Percentiles rank a stretch among this genome's conserved stretches.
These are phyloP conservation scores for Diachrysia chrysitis DNA, from an alignment of 2,888 invertebrate genomes.

Conservation along the genomic window DNA sequence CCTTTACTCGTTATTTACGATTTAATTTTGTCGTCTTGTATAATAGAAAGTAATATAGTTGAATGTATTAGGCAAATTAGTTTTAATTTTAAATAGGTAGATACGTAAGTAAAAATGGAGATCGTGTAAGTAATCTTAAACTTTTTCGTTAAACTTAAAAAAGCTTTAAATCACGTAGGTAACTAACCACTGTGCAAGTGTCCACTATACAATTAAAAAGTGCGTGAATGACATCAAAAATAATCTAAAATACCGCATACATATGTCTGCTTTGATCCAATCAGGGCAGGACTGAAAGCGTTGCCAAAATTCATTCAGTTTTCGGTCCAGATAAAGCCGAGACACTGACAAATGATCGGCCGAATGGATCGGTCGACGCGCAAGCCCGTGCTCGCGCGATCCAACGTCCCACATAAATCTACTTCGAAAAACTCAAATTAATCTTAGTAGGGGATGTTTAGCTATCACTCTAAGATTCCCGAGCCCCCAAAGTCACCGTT, in stretches of 20 bases:
- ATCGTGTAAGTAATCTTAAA: no score
- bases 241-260: conserved; percentile 40
- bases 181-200: no score
- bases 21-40: conserved; percentile 14
- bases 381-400: conserved; percentile 72
- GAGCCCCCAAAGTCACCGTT: conserved; percentile 41
- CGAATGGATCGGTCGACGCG: conserved; percentile 71
- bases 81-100: no score
- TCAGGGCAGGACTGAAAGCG: conserved; percentile 48
- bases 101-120: no score
- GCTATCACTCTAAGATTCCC: conserved; percentile 63
- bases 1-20: conserved; percentile 6
- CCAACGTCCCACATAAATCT: conserved; percentile 78
- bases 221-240: not conserved
- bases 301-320: conserved; percentile 76
- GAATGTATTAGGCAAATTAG: no score
- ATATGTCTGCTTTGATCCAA: conserved; percentile 49
- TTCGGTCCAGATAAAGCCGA: conserved; percentile 74
- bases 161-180: no score
- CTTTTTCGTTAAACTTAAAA: no score
- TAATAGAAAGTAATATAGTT: not conserved
- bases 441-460: conserved; percentile 72
- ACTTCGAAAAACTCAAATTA: conserved; percentile 82
- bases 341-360: conserved; percentile 81
- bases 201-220: not conserved